Percentiles rank a stretch among this genome's conserved stretches.
Conservation (phyloP, 2,888 invertebrate genomes). For the Drosophila anceps region DNA sequence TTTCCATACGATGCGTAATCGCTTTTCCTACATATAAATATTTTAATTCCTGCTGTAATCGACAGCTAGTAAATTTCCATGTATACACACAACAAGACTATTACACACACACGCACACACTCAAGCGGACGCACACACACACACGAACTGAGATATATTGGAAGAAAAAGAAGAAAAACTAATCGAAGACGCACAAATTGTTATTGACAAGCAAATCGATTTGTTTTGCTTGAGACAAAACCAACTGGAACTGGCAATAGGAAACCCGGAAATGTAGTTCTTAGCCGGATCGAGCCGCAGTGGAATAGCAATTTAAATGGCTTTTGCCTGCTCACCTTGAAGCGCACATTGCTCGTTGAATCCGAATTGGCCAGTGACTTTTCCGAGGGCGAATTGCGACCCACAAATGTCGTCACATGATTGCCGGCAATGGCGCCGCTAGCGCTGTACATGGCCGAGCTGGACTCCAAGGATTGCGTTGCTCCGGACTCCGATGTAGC, state of each 20-base stretch:
- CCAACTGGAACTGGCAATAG: slow-evolving; percentile 8
- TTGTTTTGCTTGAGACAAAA: slow-evolving; percentile 15
- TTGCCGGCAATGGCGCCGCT: slow-evolving; percentile 49
- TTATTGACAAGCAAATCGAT: slow-evolving; percentile 50
- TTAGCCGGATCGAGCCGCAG: not conserved
- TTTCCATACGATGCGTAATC: slow-evolving; percentile 56
- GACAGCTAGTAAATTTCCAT: slow-evolving; percentile 75
- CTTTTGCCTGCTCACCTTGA: slow-evolving; percentile 80
- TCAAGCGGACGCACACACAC: not conserved
- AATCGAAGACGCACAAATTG: slow-evolving; percentile 51
- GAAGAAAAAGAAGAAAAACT: slow-evolving; percentile 21
- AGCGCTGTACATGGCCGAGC: slow-evolving; percentile 64
- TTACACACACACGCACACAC: slow-evolving; percentile 10
- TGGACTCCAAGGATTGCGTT: slow-evolving; percentile 54
- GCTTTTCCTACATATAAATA: slow-evolving; percentile 59
- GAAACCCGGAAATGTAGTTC: slow-evolving; percentile 4
- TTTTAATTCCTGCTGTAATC: slow-evolving; percentile 42
- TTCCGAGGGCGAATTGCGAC: slow-evolving; percentile 84
- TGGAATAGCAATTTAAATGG: slow-evolving; percentile 1
- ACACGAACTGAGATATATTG: not conserved
- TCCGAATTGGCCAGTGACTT: slow-evolving; percentile 84
- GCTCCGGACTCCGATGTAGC: slow-evolving; percentile 51
- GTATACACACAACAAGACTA: slow-evolving; percentile 41
- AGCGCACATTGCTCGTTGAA: slow-evolving; percentile 84
- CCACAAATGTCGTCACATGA: slow-evolving; percentile 58